Evolutionary conservation across 35 echinoderm and acorn worm species (phyloP).

Genomic region (Ophiothrix spiculata): DNA sequence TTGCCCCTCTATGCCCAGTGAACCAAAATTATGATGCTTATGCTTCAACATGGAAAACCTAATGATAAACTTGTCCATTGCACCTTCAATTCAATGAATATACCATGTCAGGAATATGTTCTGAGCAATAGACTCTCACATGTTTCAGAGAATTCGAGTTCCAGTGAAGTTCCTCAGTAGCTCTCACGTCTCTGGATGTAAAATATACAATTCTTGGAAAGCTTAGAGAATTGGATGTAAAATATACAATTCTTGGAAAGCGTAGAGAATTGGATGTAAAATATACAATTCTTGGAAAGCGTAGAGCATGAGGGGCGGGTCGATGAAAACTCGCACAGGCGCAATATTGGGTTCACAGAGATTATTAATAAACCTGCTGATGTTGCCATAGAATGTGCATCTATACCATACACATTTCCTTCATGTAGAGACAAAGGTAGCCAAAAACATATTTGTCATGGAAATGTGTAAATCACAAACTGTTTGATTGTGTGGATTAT

Average conservation of each 20-base stretch:
- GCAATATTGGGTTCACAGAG: slow-evolving; percentile 95
- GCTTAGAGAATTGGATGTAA: too few relatives aligned
- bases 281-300: slow-evolving; percentile 92
- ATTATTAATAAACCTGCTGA: slow-evolving; percentile 93
- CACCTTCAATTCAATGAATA: too few relatives aligned
- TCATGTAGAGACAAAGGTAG: slow-evolving; percentile 65
- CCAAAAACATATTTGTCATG: not conserved
- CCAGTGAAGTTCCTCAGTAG: slow-evolving; percentile 76
- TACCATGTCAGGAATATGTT: too few relatives aligned
- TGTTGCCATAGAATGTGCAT: slow-evolving; percentile 99
- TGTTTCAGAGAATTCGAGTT: too few relatives aligned
- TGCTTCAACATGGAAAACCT: too few relatives aligned
- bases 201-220: too few relatives aligned
- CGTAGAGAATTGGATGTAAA: too few relatives aligned
- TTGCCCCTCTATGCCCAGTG: too few relatives aligned
- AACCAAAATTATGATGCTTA: too few relatives aligned
- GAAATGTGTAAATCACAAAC: not conserved
- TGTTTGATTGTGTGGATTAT: not conserved
- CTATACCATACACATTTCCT: slow-evolving; percentile 95
- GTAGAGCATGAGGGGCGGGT: slow-evolving; percentile 86
- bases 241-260: too few relatives aligned
- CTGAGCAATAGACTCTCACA: too few relatives aligned
- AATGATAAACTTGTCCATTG: too few relatives aligned
- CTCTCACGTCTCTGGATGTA: slow-evolving; percentile 65
- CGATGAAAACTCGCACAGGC: slow-evolving; percentile 87